A percentile compares a stretch with the other conserved stretches of the same genome.
phyloP scores from a whole-genome alignment of 2,113 vertebrate genomes.

The Cathartes aura region DNA sequence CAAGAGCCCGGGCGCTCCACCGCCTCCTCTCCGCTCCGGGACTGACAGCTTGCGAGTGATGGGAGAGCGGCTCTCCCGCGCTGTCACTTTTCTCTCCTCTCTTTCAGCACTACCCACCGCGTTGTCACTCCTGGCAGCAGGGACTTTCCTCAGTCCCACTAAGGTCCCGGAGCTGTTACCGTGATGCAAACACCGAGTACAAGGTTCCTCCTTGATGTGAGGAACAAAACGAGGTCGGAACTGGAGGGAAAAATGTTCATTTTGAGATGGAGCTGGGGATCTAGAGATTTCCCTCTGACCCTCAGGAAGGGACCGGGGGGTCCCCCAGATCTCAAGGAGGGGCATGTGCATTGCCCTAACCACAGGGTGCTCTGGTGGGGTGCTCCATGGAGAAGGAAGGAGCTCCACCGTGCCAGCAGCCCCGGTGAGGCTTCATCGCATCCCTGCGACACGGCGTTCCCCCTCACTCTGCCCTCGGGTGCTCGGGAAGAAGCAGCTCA shows the following conservation, averaged over 20 bases:
- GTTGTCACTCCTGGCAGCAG: slow-evolving; percentile 40
- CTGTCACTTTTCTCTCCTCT: slow-evolving; percentile 10
- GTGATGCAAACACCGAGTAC: slow-evolving; percentile 8
- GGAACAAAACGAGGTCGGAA: neutral
- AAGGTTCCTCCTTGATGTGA: slow-evolving; percentile 37
- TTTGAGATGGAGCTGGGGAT: neutral
- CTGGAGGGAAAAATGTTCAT: slow-evolving; percentile 33
- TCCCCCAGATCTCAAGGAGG: neutral
- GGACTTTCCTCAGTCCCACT: slow-evolving; percentile 41
- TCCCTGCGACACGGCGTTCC: fast-evolving
- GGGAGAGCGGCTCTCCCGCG: neutral
- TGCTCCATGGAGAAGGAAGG: neutral
- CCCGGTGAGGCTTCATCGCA: neutral
- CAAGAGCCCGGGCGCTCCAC: neutral
- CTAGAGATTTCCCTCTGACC: neutral
- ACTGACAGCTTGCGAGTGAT: slow-evolving; percentile 8
- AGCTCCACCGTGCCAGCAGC: neutral
- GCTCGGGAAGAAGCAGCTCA: neutral
- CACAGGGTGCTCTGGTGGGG: neutral
- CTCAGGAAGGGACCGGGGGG: fast-evolving
- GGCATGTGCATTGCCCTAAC: neutral
- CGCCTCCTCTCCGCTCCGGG: neutral
- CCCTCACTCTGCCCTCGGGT: neutral
- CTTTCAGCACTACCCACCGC: slow-evolving; percentile 44
- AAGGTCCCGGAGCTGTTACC: slow-evolving; percentile 50